Percentiles rank a stretch among this genome's conserved stretches.
These are phyloP conservation scores for Drosophila pseudoananassae DNA, from an alignment of 1,140 invertebrate genomes.

Conservation along the genomic window DNA sequence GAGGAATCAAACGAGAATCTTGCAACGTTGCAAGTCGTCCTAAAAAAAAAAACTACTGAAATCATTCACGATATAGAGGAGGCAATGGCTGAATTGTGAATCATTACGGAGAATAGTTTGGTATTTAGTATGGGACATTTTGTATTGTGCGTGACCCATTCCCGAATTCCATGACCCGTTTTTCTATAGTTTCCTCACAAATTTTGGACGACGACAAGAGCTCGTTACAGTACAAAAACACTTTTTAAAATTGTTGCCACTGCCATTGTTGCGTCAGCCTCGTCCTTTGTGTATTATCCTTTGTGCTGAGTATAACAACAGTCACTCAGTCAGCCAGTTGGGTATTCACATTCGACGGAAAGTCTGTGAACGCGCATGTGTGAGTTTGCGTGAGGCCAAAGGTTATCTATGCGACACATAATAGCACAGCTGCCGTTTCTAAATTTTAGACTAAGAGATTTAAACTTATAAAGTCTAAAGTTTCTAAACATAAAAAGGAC, in stretches of 20 bases:
- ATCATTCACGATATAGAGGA: background rate
- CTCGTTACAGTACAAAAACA: conserved; percentile 46
- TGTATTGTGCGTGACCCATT: conserved; percentile 17
- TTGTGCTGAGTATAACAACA: conserved; percentile 62
- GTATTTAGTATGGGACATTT: conserved; percentile 44
- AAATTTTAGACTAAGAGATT: conserved; percentile 16
- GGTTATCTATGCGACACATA: conserved; percentile 74
- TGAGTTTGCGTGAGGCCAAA: conserved; percentile 61
- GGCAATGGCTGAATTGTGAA: background rate
- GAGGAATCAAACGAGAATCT: background rate
- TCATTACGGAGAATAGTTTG: conserved; percentile 7
- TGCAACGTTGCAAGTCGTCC: background rate
- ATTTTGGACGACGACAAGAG: conserved; percentile 30
- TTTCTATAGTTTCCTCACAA: conserved; percentile 76
- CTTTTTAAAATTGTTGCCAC: conserved; percentile 77
- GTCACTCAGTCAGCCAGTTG: conserved; percentile 49
- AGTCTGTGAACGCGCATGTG: conserved; percentile 10
- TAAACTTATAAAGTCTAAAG: background rate
- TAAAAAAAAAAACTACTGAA: too few species aligned
- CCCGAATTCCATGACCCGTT: conserved; percentile 9
- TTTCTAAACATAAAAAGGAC: background rate
- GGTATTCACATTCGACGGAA: conserved; percentile 16
- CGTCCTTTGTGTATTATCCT: conserved; percentile 79
- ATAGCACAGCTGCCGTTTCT: conserved; percentile 68
- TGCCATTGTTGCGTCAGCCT: conserved; percentile 79